Evolutionary conservation across 2,888 invertebrate genomes (phyloP), one percentile per base, ranked within the genome.

Genomic region (Netelia inedita): DNA sequence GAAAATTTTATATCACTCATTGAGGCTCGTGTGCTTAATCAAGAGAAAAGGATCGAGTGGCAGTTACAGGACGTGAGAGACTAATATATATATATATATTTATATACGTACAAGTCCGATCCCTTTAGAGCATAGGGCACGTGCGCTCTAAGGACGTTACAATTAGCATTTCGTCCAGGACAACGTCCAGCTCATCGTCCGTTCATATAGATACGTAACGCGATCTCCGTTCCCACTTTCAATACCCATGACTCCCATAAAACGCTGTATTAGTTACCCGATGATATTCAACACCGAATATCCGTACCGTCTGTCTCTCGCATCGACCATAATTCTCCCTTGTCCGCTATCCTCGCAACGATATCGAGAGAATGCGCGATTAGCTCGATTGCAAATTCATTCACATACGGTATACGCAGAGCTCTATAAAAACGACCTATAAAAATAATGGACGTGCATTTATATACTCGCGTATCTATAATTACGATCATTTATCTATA

Each of bases 91-190:
- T 28, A 50, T 28, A 61, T 14, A 57, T 10, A 59, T 57, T 0
- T 43, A 16, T 35, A 74, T 35, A 76, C 21, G 10, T n/a, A 55
- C 19, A 55, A 16, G 43, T 10, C n/a, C 9, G 53, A 28, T 28
- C 28, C 28, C 28, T 28, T 28, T 28, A 3, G 5, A 5, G 3
- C 0, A 28, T 2, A 28, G 65, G 81, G 78, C 86, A 85, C 86
- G 86, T 86, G 86, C 82, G 75, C 85, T 57, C 66, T 73, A 16
- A 85, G 73, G 59, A 73, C 69, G 79, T 69, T 82, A 71, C 82
- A 86, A 86, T 86, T 86, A 86, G 85, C 85, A 46, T 21, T 79
- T 65, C 28, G 66, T 59, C 82, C 63, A 55, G 71, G 28, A 28
- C 28, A 28, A 28, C 28, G 28, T 28, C 28, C 68, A 41, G 35